phyloP scores from a whole-genome alignment of 23 tunicate genomes.

The Styela plicata region DNA sequence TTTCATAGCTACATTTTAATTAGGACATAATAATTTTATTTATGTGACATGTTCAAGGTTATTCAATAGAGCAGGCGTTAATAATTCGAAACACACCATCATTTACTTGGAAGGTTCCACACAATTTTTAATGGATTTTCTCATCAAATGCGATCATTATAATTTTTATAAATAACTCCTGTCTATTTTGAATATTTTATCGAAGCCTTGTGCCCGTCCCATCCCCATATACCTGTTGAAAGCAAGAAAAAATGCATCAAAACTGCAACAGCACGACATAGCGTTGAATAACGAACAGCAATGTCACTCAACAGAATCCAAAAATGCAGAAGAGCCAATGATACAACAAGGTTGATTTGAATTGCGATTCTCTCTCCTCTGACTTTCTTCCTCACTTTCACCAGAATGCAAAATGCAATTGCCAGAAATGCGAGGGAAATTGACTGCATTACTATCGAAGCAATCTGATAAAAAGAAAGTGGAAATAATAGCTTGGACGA shows the following conservation, averaged over 20 bases:
- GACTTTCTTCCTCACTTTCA: slow-evolving; percentile 13
- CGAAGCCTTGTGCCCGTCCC: too few species aligned
- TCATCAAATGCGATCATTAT: too few species aligned
- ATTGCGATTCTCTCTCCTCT: slow-evolving; percentile 28
- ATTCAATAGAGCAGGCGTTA: too few species aligned
- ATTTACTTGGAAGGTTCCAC: too few species aligned
- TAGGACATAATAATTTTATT: too few species aligned
- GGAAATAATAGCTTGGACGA: too few species aligned
- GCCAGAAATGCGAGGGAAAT: slow-evolving; percentile 5
- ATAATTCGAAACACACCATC: too few species aligned
- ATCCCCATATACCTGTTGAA: slow-evolving; percentile 23
- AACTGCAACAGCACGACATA: slow-evolving; percentile 23
- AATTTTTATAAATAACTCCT: too few species aligned
- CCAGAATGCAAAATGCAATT: slow-evolving; percentile 7
- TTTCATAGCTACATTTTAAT: too few species aligned
- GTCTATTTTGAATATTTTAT: too few species aligned
- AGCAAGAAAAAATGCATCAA: slow-evolving; percentile 22
- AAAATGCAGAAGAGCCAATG: slow-evolving; percentile 8
- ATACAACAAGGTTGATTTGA: slow-evolving; percentile 19
- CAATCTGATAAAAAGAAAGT: neutral
- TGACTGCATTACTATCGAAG: neutral
- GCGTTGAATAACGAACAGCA: neutral
- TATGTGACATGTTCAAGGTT: too few species aligned
- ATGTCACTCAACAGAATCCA: slow-evolving; percentile 5
- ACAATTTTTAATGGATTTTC: too few species aligned